These are phyloP conservation scores for Amphimallon solstitiale DNA, from an alignment of 2,888 invertebrate species.

Conservation along the genomic window DNA sequence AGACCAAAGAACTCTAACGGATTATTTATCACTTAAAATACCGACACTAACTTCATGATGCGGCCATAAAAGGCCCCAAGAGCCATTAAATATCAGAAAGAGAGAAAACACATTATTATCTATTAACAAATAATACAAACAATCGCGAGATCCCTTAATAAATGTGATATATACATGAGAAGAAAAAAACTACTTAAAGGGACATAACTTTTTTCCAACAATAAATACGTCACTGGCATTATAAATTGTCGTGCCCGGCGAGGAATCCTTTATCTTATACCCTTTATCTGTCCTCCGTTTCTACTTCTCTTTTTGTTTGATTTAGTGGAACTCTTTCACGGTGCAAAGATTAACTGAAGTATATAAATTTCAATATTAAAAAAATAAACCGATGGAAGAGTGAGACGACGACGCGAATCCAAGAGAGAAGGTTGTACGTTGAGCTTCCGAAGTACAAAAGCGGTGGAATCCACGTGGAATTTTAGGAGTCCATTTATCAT, in stretches of 20 bases:
- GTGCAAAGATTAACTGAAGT: slow-evolving; percentile 39
- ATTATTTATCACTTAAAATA: too few relatives aligned
- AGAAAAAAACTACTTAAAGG: slow-evolving; percentile 36
- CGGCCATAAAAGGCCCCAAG: too few relatives aligned
- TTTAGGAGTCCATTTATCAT: slow-evolving; percentile 62
- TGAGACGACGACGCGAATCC: slow-evolving; percentile 11
- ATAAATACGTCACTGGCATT: slow-evolving; percentile 40
- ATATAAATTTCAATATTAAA: slow-evolving; percentile 42
- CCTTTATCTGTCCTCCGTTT: slow-evolving; percentile 32
- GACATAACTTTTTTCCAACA: slow-evolving; percentile 36
- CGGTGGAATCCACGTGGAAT: slow-evolving; percentile 60
- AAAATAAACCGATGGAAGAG: slow-evolving; percentile 36
- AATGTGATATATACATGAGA: slow-evolving; percentile 11
- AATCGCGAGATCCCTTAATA: slow-evolving; percentile 24
- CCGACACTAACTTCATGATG: too few relatives aligned
- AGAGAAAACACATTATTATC: neutral
- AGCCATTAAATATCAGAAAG: too few relatives aligned
- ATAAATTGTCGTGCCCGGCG: slow-evolving; percentile 35
- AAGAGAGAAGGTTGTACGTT: slow-evolving; percentile 1
- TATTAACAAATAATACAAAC: slow-evolving; percentile 34
- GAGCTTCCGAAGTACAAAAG: slow-evolving; percentile 58
- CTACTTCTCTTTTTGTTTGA: slow-evolving; percentile 35
- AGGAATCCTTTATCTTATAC: slow-evolving; percentile 33
- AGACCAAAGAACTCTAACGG: too few relatives aligned
- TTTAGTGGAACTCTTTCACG: slow-evolving; percentile 38